Conservation (phyloP, 2,888 invertebrate genomes). For the Agelastica alni region DNA sequence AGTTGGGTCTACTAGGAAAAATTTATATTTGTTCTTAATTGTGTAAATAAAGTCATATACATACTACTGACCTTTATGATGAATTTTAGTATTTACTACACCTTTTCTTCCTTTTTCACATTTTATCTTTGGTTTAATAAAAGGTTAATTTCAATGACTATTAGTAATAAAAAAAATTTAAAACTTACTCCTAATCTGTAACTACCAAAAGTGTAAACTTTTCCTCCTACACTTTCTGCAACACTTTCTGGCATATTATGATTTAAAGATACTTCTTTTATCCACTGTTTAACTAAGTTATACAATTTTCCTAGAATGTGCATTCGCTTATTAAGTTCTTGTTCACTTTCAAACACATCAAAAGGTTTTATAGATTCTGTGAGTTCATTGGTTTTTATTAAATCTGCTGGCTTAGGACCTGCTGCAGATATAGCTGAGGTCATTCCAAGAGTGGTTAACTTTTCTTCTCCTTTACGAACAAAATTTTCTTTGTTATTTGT, state of each 20-base stretch:
- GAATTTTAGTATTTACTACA: no score
- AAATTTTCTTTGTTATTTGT: slow-evolving; percentile 47
- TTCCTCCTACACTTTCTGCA: slow-evolving; percentile 92
- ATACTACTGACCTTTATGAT: no score
- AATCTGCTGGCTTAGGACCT: slow-evolving; percentile 78
- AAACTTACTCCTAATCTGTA: slow-evolving; percentile 82
- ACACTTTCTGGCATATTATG: slow-evolving; percentile 92
- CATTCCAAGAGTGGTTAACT: slow-evolving; percentile 79
- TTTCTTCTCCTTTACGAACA: slow-evolving; percentile 59
- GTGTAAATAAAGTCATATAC: no score
- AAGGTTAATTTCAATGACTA: no score
- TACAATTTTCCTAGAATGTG: slow-evolving; percentile 85
- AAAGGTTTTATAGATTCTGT: slow-evolving; percentile 78
- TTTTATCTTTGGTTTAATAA: no score
- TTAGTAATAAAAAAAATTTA: slow-evolving; percentile 1
- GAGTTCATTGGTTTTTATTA: slow-evolving; percentile 76
- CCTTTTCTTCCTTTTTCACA: no score
- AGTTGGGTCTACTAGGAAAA: no score
- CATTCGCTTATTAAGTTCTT: slow-evolving; percentile 88
- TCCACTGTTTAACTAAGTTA: slow-evolving; percentile 91
- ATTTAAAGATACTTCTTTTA: slow-evolving; percentile 82
- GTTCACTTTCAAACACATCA: slow-evolving; percentile 88
- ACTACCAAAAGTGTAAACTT: slow-evolving; percentile 99
- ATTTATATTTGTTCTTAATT: no score
- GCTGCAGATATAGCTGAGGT: slow-evolving; percentile 93